These are phyloP conservation scores for Anoplopoma fimbria DNA, from an alignment of 2,113 vertebrate genomes.

Conservation along the genomic window DNA sequence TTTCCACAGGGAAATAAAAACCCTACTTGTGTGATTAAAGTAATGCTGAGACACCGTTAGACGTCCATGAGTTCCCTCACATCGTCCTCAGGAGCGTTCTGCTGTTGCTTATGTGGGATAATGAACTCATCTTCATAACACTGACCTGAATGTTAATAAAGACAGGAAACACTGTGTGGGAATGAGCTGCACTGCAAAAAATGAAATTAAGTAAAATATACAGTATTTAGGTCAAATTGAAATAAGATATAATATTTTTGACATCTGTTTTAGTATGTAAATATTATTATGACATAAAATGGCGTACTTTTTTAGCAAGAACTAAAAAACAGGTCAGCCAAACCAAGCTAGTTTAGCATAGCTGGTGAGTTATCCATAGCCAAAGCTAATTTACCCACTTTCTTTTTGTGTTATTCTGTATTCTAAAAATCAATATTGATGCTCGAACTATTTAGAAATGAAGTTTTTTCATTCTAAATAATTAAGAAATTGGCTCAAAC, in stretches of 20 bases:
- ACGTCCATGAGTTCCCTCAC: not conserved
- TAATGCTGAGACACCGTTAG: not conserved
- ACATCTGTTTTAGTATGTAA: not conserved
- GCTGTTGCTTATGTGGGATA: conserved; percentile 7
- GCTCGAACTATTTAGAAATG: too few species aligned
- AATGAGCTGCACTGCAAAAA: not conserved
- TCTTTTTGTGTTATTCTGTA: not conserved
- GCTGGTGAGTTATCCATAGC: not conserved
- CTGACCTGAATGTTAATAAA: conserved; percentile 10
- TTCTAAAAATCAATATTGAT: not conserved
- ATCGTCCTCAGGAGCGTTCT: not conserved
- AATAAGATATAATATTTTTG: not conserved
- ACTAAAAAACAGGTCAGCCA: not conserved
- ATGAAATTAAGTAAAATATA: not conserved
- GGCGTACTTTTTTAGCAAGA: not conserved
- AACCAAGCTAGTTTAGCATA: not conserved
- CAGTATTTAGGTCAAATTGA: not conserved
- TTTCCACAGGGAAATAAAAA: not conserved
- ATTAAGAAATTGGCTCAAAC: not conserved
- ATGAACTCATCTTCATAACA: conserved; percentile 1
- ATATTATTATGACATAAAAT: not conserved
- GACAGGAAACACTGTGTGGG: not conserved
- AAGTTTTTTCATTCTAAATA: not conserved
- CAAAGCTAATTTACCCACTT: not conserved
- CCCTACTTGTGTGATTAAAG: conserved; percentile 6